These are phyloP conservation scores for Dinocampus coccinellae DNA, from an alignment of 2,888 invertebrate genomes.

Conservation along the genomic window DNA sequence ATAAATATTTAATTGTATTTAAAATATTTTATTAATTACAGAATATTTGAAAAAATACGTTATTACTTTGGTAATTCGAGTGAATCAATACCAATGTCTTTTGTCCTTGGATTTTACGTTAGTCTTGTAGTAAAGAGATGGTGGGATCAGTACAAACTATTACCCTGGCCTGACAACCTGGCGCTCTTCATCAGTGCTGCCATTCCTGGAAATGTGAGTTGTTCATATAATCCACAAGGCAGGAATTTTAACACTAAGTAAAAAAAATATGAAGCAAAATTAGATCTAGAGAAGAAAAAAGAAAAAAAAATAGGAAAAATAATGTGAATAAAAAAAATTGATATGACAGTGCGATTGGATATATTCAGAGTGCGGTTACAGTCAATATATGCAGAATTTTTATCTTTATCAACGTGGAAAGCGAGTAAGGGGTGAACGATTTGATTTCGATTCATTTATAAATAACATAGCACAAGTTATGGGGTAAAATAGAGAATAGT, in stretches of 20 bases:
- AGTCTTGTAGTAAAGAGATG: slow-evolving; percentile 91
- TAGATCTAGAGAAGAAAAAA: too few species aligned
- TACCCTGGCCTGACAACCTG: slow-evolving; percentile 95
- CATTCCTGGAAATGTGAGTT: slow-evolving; percentile 89
- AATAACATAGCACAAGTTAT: too few species aligned
- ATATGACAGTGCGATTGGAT: neutral
- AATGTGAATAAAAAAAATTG: too few species aligned
- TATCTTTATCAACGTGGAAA: too few species aligned
- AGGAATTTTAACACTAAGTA: neutral
- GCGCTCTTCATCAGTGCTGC: slow-evolving; percentile 93
- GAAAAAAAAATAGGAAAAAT: too few species aligned
- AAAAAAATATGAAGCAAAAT: neutral
- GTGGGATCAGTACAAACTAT: slow-evolving; percentile 94
- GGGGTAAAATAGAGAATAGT: neutral
- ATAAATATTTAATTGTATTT: neutral
- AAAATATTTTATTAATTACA: slow-evolving; percentile 69
- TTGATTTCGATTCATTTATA: too few species aligned
- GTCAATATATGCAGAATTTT: too few species aligned
- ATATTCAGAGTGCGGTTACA: neutral
- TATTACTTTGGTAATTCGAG: slow-evolving; percentile 89
- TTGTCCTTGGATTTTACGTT: slow-evolving; percentile 96
- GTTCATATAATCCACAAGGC: slow-evolving; percentile 5
- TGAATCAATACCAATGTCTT: slow-evolving; percentile 94
- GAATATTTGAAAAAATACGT: slow-evolving; percentile 88
- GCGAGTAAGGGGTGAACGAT: too few species aligned